Base-by-base conservation (phyloP, 2,113 vertebrate species). In the Laterallus jamaicensis region DNA sequence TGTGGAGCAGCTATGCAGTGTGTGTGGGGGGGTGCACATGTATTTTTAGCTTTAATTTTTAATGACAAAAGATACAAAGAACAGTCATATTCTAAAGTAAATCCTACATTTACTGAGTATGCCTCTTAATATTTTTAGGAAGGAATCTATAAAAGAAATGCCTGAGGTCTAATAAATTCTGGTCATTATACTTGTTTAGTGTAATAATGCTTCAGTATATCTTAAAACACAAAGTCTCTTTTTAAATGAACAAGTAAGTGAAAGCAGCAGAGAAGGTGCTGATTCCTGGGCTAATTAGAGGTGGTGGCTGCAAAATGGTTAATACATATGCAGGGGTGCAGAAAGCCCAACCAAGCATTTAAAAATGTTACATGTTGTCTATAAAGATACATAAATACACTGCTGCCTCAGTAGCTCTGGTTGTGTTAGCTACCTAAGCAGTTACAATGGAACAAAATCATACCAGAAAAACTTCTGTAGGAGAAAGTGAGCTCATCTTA, bases 21-120 rank as follows among this genome's bases (percentile, higher is more conserved):
- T 47, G 18, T 47, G 17, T 47, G 67, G 32, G 54, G 15, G 9
- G 44, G 49, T 39, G 35, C 83, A 37, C 3, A 3, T 3, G 15
- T 93, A 91, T 89, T 96, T 95, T 88, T 96, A 93, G 80, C 68
- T 78, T 88, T 90, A n/a, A 29, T 81, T 94, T 96, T 88, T 75
- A 56, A 44, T 84, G 60, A 71, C 29, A 79, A 74, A 88, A 75
- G 64, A 40, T 44, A 40, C 11, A 59, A 80, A 56, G 35, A 78
- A 19, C 21, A 91, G 49, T 7, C 28, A 40, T 86, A 87, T 13
- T 88, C 54, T 60, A 19, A 58, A 93, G n/a, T 68, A 79, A 90
- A 52, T 69, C 15, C n/a, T 79, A 13, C 28, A 12, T 75, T 90
- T 86, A 56, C 42, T 71, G 40, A 49, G 4, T 69, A 24, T 40